Base-by-base conservation (phyloP, 1,140 invertebrate species). In the Tetraneura akinire region DNA sequence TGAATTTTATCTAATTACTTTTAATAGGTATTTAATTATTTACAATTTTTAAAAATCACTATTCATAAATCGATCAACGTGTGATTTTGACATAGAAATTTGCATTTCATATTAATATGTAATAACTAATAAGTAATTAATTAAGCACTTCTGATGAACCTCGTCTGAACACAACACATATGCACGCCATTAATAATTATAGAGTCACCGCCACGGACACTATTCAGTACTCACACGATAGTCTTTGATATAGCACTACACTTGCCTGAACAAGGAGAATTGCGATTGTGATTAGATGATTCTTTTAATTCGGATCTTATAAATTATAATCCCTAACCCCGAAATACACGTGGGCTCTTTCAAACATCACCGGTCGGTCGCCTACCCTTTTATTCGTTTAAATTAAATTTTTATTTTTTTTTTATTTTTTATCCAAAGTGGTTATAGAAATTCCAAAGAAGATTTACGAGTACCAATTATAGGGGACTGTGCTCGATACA, bases 401-500 rank as follows among this genome's bases (percentile, higher is more conserved):
- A 9, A 29, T 62, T 62, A 8, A 13, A 16, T 62, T 4, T 37
- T 4, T 62, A 18, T 70, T 45, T 21, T 45, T 68, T 45, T 32
- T 18, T 70, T 49, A 1, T 37, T n/a, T 4, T 37, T 1, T 9
- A 53, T n/a, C 3, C 16, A 51, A 29, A 45, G 23, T 2, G 21
- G 29, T 57, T n/a, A 42, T 42, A 62, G 21, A 60, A 78, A 78
- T 78, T 78, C 74, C 74, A 1, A 62, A 78, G 74, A 62, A 78
- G 74, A 78, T 78, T 78, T 78, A 78, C 74, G 74, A 60, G 37
- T 45, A 60, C 55, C 73, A 76, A 76, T 60, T 76, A 76, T 57
- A 57, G 73, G 29, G 73, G 53, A 57, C 21, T n/a, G 32, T 8
- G 53, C 6, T 49, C 9, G 51, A 32, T 16, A 76, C 42, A 14